phyloP scores from a whole-genome alignment of 2,888 invertebrate genomes.

The Tryphoninae sp. region DNA sequence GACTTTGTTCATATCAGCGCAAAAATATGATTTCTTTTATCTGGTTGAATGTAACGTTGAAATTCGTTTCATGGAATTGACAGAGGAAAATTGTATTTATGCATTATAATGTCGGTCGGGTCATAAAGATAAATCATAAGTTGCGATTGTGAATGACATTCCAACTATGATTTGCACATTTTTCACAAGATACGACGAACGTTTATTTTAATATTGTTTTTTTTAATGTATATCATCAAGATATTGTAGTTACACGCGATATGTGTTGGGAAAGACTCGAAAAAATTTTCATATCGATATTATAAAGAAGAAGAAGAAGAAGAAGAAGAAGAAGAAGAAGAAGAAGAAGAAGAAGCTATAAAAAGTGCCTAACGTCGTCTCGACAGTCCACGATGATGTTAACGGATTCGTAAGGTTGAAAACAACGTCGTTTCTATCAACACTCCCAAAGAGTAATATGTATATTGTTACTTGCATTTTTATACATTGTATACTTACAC shows the following conservation, averaged over 20 bases:
- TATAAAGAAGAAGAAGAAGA: conserved; percentile 19
- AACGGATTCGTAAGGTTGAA: conserved; percentile 35
- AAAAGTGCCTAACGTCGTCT: conserved; percentile 58
- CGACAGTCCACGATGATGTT: conserved; percentile 43
- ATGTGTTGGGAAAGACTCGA: neutral
- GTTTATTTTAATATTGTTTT: conserved; percentile 3
- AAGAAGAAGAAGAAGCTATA: conserved; percentile 14
- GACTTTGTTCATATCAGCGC: neutral
- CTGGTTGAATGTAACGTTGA: neutral
- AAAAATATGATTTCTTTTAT: neutral
- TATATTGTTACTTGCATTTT: conserved; percentile 62
- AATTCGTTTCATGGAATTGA: conserved; percentile 3
- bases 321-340: conserved; percentile 33
- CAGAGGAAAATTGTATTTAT: conserved; percentile 12
- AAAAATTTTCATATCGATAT: conserved; percentile 49
- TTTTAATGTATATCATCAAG: conserved; percentile 5
- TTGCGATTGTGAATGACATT: conserved; percentile 56
- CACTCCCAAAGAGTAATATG: conserved; percentile 61
- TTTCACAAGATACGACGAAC: conserved; percentile 34
- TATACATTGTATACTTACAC: conserved; percentile 57
- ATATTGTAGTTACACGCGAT: conserved; percentile 31
- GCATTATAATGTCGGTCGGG: conserved; percentile 11
- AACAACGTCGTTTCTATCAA: conserved; percentile 41
- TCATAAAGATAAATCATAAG: conserved; percentile 30
- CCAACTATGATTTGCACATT: conserved; percentile 49